Evolutionary conservation across 2,113 vertebrate genomes (phyloP).

Genomic region (Anseranas semipalmata): DNA sequence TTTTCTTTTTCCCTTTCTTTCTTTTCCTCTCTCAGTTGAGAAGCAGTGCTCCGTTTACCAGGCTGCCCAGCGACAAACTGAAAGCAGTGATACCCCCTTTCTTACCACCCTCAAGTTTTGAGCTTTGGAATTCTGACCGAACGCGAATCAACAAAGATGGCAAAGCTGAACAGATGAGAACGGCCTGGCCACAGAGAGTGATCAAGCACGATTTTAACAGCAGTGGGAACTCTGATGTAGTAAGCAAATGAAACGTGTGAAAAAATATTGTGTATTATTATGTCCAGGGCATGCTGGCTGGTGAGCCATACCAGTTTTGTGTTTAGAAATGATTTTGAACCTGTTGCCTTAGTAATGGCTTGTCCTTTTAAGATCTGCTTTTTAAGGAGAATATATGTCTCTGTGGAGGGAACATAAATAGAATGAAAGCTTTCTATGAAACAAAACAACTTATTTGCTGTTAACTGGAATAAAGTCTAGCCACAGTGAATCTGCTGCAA

Average conservation of each 20-base stretch:
- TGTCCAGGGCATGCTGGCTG: neutral
- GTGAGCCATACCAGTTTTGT: neutral
- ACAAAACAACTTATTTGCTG: accelerated
- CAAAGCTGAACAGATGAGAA: constrained; percentile 82
- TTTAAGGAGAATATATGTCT: neutral
- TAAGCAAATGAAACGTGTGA: constrained; percentile 71
- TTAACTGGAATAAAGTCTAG: neutral
- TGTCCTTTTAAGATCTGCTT: neutral
- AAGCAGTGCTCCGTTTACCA: constrained; percentile 90
- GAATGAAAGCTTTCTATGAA: neutral
- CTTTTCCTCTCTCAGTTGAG: constrained; percentile 73
- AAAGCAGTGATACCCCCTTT: constrained; percentile 98
- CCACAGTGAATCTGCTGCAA: neutral
- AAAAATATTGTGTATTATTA: neutral
- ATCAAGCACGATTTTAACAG: constrained; percentile 82
- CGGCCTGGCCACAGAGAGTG: constrained; percentile 83
- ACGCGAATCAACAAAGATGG: constrained; percentile 81
- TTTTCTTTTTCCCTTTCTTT: neutral
- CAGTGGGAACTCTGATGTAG: constrained; percentile 86
- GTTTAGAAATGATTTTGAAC: neutral
- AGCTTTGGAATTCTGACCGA: constrained; percentile 92
- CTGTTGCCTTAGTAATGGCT: neutral
- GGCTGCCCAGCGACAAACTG: constrained; percentile 93
- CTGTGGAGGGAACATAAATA: neutral
- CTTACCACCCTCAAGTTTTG: constrained; percentile 94